Percentiles rank a stretch among this genome's conserved stretches.
Conservation (phyloP, 2,888 invertebrate species). For the Nasonovia ribisnigri region DNA sequence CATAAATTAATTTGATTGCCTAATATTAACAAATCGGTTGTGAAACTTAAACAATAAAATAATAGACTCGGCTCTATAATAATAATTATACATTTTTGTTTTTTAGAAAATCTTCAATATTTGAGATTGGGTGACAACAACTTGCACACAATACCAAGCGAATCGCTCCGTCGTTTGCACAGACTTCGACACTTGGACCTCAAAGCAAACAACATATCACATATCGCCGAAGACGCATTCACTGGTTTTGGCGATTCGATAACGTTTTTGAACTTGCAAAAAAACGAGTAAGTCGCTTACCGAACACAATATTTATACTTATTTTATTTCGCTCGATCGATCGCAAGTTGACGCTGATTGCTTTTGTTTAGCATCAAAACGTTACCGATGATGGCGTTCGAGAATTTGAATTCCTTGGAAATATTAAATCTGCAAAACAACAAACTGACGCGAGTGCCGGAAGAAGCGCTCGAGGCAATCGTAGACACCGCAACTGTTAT, state of each 20-base stretch:
- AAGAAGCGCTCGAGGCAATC: conserved; percentile 90
- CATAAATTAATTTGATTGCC: background rate
- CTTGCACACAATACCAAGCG: conserved; percentile 86
- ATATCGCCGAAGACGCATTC: conserved; percentile 87
- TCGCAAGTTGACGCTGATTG: background rate
- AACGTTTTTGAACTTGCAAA: conserved; percentile 92
- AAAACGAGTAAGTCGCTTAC: conserved; percentile 82
- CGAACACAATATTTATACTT: conserved; percentile 65
- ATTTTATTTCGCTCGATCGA: background rate
- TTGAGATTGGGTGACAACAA: conserved; percentile 90
- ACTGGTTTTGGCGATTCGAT: conserved; percentile 90
- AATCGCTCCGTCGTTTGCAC: conserved; percentile 85
- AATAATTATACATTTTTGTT: background rate
- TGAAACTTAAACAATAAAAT: background rate
- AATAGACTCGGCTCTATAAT: background rate
- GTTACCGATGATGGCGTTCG: conserved; percentile 86
- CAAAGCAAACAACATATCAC: conserved; percentile 87
- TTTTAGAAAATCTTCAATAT: conserved; percentile 88
- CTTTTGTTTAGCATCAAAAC: conserved; percentile 79
- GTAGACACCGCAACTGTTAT: conserved; percentile 88
- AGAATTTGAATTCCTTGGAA: conserved; percentile 90
- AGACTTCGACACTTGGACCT: conserved; percentile 90
- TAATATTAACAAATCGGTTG: background rate
- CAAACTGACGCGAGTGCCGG: conserved; percentile 84
- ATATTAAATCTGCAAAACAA: conserved; percentile 90